Base-by-base conservation (phyloP, 2,888 invertebrate genomes). In the Calliopum simillimum region DNA sequence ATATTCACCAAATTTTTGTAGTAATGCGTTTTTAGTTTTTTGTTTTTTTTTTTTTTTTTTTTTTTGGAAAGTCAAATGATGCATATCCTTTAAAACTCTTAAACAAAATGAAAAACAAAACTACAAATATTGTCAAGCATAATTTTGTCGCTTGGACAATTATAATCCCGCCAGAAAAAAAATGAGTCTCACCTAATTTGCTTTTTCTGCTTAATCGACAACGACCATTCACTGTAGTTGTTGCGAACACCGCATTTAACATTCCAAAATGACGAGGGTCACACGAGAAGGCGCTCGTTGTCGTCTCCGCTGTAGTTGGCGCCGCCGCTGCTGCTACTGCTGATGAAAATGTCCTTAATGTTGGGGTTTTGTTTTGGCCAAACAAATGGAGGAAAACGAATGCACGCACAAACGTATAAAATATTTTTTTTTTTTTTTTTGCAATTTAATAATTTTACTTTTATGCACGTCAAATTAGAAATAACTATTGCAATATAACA, bases 161-260 rank as follows among this genome's bases (percentile, higher is more conserved):
- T 6, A 2, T 33, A 33, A 33, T 33, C 33, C 33, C 8, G 8
- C 4, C 33, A 33, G 33, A 33, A 33, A 33, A n/a, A 33, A 8
- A 33, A 33, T 33, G 8, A 1, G 11, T 19, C 73, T 73, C 55
- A 73, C 73, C 71, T 64, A 73, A 67, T 65, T 70, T 73, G 69
- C 62, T 62, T 46, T 70, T 58, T 73, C 74, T 76, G 75, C 73
- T 76, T 72, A 76, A 76, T 75, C 75, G 75, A 74, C 75, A 75
- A 80, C 81, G 77, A 82, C 79, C 81, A 83, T 82, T 82, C 83
- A 84, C 80, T 81, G 79, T 82, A 80, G 79, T 80, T 79, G 78
- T 78, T 80, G 81, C 79, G 79, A 79, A 82, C 83, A 84, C 85
- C 81, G 82, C 85, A 85, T 85, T 80, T 85, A 85, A 84, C 85